A percentile compares a stretch with the other conserved stretches of the same genome.
phyloP scores from a whole-genome alignment of 2,113 vertebrate genomes.

The Neofelis nebulosa region DNA sequence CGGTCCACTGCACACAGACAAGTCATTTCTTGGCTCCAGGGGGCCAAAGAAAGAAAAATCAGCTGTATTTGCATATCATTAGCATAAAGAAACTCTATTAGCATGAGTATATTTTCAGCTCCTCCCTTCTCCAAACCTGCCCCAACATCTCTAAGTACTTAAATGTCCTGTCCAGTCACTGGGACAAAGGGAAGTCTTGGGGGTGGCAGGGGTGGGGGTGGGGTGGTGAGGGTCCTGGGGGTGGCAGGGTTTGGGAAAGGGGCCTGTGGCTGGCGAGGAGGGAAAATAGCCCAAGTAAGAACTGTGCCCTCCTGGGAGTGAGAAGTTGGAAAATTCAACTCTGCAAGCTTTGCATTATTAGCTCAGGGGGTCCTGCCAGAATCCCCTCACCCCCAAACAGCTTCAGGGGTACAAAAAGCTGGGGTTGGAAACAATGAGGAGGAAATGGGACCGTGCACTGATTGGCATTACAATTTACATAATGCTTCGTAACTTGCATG shows the following conservation, averaged over 20 bases:
- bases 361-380: neutral
- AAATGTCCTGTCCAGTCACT: neutral
- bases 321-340: neutral
- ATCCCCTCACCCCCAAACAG: neutral
- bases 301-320: neutral
- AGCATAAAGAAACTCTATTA: constrained; percentile 32
- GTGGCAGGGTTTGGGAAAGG: neutral
- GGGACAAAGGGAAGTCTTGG: neutral
- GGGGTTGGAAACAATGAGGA: neutral
- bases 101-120: neutral
- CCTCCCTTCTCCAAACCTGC: neutral
- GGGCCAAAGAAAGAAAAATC: neutral
- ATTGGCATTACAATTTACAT: neutral
- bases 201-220: neutral
- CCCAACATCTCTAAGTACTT: neutral
- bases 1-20: constrained; percentile 42
- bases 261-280: neutral
- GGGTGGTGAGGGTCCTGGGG: neutral
- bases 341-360: neutral
- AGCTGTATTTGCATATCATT: constrained; percentile 32
- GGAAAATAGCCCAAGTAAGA: neutral
- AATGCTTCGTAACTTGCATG: neutral
- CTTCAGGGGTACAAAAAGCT: neutral
- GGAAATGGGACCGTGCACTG: neutral
- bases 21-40: constrained; percentile 42